A percentile compares a stretch with the other conserved stretches of the same genome.
Conservation (phyloP, 2,113 vertebrate species). For the Alethe castanea region DNA sequence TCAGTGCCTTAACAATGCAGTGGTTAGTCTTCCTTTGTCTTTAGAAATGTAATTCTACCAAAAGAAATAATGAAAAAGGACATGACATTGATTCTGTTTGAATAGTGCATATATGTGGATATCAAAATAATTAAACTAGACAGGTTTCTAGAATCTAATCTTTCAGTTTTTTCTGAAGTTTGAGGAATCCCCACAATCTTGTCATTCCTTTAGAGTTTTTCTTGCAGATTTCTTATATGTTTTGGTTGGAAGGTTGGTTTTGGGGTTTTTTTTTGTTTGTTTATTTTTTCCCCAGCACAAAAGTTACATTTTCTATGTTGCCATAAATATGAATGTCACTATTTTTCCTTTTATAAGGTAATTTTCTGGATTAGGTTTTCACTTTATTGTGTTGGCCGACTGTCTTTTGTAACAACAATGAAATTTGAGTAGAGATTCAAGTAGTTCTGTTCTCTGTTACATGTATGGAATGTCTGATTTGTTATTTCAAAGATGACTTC, state of each 20-base stretch:
- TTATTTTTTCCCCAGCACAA: not conserved
- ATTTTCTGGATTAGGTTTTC: not conserved
- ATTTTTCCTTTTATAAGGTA: not conserved
- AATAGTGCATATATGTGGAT: not conserved
- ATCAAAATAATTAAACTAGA: not conserved
- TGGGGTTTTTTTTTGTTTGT: rapidly evolving
- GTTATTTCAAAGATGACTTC: conserved; percentile 33
- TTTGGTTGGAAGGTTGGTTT: not conserved
- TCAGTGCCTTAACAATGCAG: not conserved
- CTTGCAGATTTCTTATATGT: rapidly evolving
- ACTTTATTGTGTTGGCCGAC: not conserved
- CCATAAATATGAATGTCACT: not conserved
- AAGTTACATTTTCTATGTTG: not conserved
- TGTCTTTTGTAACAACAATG: not conserved
- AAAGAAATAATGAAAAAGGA: not conserved
- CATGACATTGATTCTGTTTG: not conserved
- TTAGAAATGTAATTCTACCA: not conserved
- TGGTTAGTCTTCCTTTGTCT: not conserved
- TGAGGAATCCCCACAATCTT: not conserved
- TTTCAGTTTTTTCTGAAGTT: not conserved
- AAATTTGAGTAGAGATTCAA: conserved; percentile 28
- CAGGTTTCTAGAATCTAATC: not conserved
- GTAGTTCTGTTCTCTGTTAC: conserved; percentile 13
- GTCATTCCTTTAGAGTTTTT: not conserved
- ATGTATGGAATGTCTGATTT: conserved; percentile 13